phyloP scores from a whole-genome alignment of 2,888 invertebrate genomes.

The Drosophila rellima region DNA sequence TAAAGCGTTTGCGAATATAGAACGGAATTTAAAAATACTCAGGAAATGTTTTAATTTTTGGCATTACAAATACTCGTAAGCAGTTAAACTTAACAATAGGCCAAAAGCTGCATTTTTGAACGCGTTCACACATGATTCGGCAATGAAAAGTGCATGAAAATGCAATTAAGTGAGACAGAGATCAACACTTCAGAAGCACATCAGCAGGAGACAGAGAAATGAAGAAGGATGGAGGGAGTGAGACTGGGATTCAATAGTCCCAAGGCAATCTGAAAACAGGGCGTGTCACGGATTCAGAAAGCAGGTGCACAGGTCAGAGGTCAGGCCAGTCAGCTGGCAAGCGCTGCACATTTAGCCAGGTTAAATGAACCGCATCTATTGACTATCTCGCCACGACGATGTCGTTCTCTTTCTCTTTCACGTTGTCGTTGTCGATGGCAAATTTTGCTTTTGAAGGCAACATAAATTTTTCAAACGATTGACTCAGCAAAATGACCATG shows the following conservation, averaged over 20 bases:
- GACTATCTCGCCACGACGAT: conserved; percentile 66
- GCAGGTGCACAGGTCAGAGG: conserved; percentile 34
- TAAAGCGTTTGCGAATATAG: too few relatives aligned
- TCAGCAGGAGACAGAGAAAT: background rate
- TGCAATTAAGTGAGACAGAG: conserved; percentile 75
- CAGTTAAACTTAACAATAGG: conserved; percentile 24
- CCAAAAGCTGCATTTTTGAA: conserved; percentile 26
- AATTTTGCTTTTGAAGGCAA: conserved; percentile 80
- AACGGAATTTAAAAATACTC: too few relatives aligned
- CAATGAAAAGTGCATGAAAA: conserved; percentile 68
- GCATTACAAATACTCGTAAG: too few relatives aligned
- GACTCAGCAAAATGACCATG: conserved; percentile 81
- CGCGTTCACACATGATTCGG: conserved; percentile 29
- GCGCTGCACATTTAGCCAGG: conserved; percentile 76
- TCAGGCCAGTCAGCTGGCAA: conserved; percentile 42
- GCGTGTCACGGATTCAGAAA: conserved; percentile 2
- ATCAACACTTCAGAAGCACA: conserved; percentile 73
- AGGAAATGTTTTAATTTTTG: too few relatives aligned
- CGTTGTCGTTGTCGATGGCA: conserved; percentile 51
- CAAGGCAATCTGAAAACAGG: background rate
- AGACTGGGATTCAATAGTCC: conserved; percentile 28
- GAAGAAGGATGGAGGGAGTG: background rate
- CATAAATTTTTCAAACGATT: conserved; percentile 81
- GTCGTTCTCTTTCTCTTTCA: background rate
- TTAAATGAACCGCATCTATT: conserved; percentile 81